These are phyloP conservation scores for Discoglossus pictus DNA, from an alignment of 2,797 vertebrate genomes.

Conservation along the genomic window DNA sequence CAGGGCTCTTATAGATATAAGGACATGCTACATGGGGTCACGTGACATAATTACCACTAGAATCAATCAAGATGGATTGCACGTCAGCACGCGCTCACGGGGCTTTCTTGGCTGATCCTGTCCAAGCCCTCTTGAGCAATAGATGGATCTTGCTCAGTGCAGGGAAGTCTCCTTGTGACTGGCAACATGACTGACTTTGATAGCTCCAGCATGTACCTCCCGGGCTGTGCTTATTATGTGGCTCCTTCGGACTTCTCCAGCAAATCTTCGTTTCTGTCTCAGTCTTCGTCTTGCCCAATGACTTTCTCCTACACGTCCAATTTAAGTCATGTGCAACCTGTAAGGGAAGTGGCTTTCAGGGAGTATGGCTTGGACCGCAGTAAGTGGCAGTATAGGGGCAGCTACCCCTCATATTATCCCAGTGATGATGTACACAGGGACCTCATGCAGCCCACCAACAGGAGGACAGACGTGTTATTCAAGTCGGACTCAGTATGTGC, in stretches of 20 bases:
- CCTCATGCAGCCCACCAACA: conserved; percentile 86
- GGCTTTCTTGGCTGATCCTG: conserved; percentile 92
- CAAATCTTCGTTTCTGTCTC: conserved; percentile 93
- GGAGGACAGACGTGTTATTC: conserved; percentile 91
- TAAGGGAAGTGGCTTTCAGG: conserved; percentile 94
- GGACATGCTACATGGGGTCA: conserved; percentile 98
- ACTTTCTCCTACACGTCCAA: conserved; percentile 96
- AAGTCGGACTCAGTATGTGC: conserved; percentile 86
- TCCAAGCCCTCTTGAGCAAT: conserved; percentile 88
- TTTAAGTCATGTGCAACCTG: conserved; percentile 92
- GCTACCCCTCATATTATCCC: conserved; percentile 93
- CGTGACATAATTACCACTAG: conserved; percentile 99
- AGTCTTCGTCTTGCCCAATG: conserved; percentile 92
- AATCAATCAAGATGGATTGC: conserved; percentile 99
- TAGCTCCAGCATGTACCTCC: conserved; percentile 97
- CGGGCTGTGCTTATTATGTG: conserved; percentile 95
- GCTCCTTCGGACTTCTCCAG: conserved; percentile 93
- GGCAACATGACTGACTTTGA: conserved; percentile 98
- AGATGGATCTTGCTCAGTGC: conserved; percentile 97
- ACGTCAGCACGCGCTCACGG: conserved; percentile 96
- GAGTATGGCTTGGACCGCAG: conserved; percentile 95
- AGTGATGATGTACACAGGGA: conserved; percentile 94
- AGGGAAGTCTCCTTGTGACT: conserved; percentile 70
- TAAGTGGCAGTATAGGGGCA: conserved; percentile 96
- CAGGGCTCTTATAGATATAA: conserved; percentile 98